Conservation (phyloP, 2,888 invertebrate species). For the Eilema depressum region DNA sequence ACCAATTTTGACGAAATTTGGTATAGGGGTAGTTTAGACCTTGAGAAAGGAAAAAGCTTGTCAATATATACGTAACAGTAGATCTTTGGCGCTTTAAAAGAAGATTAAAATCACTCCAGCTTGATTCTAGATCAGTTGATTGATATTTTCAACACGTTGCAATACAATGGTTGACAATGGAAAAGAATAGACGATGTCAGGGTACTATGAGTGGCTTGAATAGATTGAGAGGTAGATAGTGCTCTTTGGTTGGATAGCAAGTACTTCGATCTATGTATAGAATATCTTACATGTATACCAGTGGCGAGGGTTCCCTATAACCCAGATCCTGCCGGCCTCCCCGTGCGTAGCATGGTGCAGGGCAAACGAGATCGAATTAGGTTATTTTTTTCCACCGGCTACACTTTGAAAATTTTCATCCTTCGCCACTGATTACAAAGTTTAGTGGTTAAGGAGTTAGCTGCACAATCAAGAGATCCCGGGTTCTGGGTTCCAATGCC, state of each 20-base stretch:
- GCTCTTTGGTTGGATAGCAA: slow-evolving; percentile 1
- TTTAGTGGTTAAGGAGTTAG: not conserved
- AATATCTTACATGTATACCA: not conserved
- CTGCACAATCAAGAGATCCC: no score
- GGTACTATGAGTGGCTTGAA: slow-evolving; percentile 9
- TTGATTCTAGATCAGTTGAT: slow-evolving; percentile 13
- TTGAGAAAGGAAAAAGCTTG: no score
- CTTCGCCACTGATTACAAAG: no score
- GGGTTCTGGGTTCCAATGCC: no score
- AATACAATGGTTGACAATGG: slow-evolving; percentile 21
- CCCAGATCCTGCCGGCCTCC: no score
- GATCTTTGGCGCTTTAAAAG: not conserved
- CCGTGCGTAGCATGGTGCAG: no score
- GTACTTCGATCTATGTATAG: not conserved
- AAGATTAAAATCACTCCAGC: not conserved
- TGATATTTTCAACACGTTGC: slow-evolving; percentile 18
- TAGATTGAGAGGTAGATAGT: slow-evolving; percentile 16
- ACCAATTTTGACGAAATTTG: no score
- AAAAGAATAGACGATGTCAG: slow-evolving; percentile 1
- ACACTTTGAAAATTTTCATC: no score
- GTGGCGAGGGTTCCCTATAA: no score
- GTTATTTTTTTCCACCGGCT: no score
- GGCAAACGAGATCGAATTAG: no score
- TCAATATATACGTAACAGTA: not conserved
- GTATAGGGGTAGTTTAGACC: no score